These are phyloP conservation scores for Rhingia rostrata DNA, from an alignment of 2,888 invertebrate species.

Conservation along the genomic window DNA sequence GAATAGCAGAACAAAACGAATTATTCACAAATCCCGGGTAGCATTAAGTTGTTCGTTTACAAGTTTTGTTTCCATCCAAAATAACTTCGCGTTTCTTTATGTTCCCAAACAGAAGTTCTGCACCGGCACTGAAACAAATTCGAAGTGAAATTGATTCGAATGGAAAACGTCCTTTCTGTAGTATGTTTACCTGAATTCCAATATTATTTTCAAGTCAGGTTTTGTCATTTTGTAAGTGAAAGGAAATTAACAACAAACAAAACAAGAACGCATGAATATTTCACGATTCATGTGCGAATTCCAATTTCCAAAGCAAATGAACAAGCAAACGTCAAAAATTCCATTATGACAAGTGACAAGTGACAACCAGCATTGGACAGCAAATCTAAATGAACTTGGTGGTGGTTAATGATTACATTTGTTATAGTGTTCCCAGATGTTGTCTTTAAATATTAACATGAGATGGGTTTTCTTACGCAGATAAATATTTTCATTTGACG, in stretches of 20 bases:
- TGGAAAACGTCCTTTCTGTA: neutral
- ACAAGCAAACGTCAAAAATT: constrained; percentile 1
- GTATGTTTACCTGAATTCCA: constrained; percentile 65
- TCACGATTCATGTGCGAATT: constrained; percentile 23
- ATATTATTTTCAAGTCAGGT: constrained; percentile 47
- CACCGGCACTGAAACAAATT: constrained; percentile 90
- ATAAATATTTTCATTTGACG: neutral
- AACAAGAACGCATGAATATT: neutral
- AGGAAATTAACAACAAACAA: neutral
- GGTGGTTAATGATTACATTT: neutral
- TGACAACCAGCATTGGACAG: neutral
- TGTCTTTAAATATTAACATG: neutral
- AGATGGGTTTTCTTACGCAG: neutral
- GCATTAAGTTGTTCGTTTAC: constrained; percentile 72
- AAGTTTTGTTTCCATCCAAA: constrained; percentile 85
- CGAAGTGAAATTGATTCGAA: constrained; percentile 73
- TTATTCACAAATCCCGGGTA: neutral
- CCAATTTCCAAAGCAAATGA: neutral
- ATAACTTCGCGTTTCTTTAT: constrained; percentile 88
- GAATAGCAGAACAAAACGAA: constrained; percentile 77
- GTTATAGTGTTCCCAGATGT: constrained; percentile 15
- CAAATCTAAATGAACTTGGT: constrained; percentile 53
- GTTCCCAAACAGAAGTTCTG: constrained; percentile 94
- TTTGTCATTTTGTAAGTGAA: constrained; percentile 43
- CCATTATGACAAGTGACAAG: too few relatives aligned